A percentile compares a stretch with the other conserved stretches of the same genome.
These are phyloP conservation scores for Platyrinchus mystaceus DNA, from an alignment of 2,797 vertebrate genomes.

Conservation along the genomic window DNA sequence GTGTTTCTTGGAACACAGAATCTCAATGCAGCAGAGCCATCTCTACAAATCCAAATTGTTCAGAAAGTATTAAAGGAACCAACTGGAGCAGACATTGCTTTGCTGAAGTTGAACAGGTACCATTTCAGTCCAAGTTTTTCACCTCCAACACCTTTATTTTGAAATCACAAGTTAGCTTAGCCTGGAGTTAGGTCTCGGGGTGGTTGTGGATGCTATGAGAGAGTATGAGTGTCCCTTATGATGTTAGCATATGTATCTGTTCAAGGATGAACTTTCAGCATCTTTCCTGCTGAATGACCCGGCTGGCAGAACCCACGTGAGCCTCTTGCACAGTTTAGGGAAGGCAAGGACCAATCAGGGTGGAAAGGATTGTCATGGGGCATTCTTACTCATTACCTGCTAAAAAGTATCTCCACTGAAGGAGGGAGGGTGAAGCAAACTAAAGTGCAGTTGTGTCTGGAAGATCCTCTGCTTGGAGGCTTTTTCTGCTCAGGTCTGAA, in stretches of 20 bases:
- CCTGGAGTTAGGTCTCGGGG: not conserved
- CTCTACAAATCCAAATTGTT: slow-evolving; percentile 77
- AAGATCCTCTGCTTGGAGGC: not conserved
- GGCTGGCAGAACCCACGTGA: not conserved
- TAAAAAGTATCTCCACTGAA: not conserved
- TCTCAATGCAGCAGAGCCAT: slow-evolving; percentile 66
- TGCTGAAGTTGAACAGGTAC: slow-evolving; percentile 87
- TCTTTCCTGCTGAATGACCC: not conserved
- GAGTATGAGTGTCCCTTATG: not conserved
- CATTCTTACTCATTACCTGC: not conserved
- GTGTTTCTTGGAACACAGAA: slow-evolving; percentile 81
- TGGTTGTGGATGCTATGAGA: not conserved
- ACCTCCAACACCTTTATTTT: not conserved
- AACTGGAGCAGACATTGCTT: slow-evolving; percentile 81
- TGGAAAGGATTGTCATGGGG: not conserved
- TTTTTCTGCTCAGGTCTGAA: not conserved
- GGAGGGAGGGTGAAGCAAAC: not conserved
- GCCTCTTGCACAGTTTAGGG: not conserved
- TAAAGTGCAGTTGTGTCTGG: not conserved
- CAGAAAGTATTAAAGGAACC: slow-evolving; percentile 77
- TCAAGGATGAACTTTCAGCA: not conserved
- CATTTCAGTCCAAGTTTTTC: not conserved
- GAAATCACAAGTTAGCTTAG: not conserved
- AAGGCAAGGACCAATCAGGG: not conserved
- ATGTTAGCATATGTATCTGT: not conserved